These are phyloP conservation scores for Australoheros scitulus DNA, from an alignment of 2,113 vertebrate genomes.

Conservation along the genomic window DNA sequence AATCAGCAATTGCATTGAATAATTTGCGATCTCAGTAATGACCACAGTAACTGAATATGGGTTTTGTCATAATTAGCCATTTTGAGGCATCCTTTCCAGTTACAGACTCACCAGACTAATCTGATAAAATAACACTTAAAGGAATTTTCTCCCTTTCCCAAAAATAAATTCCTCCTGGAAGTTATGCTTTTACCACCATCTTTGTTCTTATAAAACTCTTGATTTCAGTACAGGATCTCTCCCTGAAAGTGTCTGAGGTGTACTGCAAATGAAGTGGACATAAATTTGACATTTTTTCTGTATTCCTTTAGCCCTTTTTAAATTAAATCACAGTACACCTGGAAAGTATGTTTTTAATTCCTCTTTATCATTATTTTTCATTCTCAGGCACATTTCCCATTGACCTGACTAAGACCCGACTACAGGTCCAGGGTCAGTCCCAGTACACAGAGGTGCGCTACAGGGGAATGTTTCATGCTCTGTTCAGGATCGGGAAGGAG, in stretches of 20 bases:
- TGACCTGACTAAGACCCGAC: constrained; percentile 92
- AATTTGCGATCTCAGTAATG: background rate
- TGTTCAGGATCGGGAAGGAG: constrained; percentile 90
- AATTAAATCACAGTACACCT: no score
- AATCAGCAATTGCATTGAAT: background rate
- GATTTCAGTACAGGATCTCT: background rate
- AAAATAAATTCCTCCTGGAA: background rate
- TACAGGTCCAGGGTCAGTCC: constrained; percentile 94
- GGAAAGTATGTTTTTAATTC: background rate
- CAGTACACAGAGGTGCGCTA: constrained; percentile 94
- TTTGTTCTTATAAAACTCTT: background rate
- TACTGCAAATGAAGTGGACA: background rate
- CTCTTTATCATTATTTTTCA: background rate
- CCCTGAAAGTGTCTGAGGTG: background rate
- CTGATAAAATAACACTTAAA: no score
- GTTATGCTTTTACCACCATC: background rate
- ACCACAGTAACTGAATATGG: background rate
- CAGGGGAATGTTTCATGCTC: constrained; percentile 94
- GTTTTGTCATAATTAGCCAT: background rate
- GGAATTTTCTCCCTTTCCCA: background rate
- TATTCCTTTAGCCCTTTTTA: background rate
- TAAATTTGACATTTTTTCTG: background rate
- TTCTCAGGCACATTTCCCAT: constrained; percentile 91
- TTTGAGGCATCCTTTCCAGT: background rate
- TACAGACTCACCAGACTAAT: background rate